Base-by-base conservation (phyloP, 2,888 invertebrate species). In the Rotaria sp. region DNA sequence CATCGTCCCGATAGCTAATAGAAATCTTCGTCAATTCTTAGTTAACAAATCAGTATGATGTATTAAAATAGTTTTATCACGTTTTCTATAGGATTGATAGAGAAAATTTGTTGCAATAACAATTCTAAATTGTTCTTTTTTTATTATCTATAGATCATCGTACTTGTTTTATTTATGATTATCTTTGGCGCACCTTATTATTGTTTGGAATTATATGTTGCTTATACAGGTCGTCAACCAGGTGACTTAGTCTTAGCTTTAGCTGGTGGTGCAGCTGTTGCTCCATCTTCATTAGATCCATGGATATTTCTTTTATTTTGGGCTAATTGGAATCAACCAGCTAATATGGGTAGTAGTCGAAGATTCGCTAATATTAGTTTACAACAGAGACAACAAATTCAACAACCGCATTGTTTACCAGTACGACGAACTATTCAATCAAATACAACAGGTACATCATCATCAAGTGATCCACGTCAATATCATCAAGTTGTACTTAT, bases 221-320 rank as follows among this genome's bases (percentile, higher is more conserved):
- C 80, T 45, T 80, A 80, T n/a, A 41, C 26, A 4, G 80, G 80
- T 26, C 45, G 41, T 13, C 11, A 45, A 13, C 80, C 80, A 45
- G 18, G 10, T 26, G 45, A 80, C 15, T n/a, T 80, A 45, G 80
- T 80, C 5, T 11, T 26, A 13, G 80, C 80, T 45, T n/a, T 80
- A 45, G 80, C 80, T n/a, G 80, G 80, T 80, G 45, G 45, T 26
- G 45, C 45, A 45, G 80, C 80, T 45, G 80, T 80, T 41, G 80
- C 80, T 26, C 80, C 80, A 4, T 80, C 80, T 3, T 80, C 80
- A 41, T 26, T 80, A n/a, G 80, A 80, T 41, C 80, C 80, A 80
- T 80, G 80, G 80, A 80, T 80, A 80, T 80, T 80, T 80, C 80
- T 80, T n/a, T 41, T 80, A 45, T 80, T 80, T 45, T 80, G 80